phyloP scores from a whole-genome alignment of 2,797 vertebrate genomes.

The Clarias fuscus region DNA sequence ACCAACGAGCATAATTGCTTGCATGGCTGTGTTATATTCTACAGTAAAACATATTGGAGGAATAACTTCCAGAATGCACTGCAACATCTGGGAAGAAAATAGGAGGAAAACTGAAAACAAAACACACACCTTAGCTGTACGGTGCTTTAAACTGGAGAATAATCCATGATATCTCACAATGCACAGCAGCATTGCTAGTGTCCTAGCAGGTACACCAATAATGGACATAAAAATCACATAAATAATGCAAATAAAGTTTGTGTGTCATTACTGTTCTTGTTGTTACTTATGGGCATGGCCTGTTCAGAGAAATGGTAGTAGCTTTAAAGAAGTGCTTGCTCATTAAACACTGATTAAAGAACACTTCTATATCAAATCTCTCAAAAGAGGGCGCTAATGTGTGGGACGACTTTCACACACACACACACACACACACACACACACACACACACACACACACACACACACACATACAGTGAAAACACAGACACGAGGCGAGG shows the following conservation, averaged over 20 bases:
- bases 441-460: too few relatives aligned
- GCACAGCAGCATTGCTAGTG: background rate
- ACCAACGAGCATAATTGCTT: background rate
- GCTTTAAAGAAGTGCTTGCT: too few relatives aligned
- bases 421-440: too few relatives aligned
- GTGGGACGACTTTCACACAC: too few relatives aligned
- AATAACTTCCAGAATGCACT: slow-evolving; percentile 16
- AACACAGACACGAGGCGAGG: too few relatives aligned
- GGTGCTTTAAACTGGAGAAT: background rate
- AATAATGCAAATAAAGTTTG: background rate
- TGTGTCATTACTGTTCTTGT: background rate
- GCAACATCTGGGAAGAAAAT: background rate
- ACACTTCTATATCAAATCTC: too few relatives aligned
- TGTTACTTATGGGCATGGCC: too few relatives aligned
- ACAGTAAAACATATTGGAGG: background rate
- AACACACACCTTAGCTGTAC: background rate
- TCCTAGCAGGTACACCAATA: background rate
- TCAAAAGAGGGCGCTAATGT: too few relatives aligned
- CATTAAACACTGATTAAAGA: too few relatives aligned
- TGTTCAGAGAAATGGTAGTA: too few relatives aligned
- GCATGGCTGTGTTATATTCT: background rate
- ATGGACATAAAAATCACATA: too few relatives aligned
- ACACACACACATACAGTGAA: too few relatives aligned
- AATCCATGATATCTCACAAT: background rate
- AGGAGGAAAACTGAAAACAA: background rate